phyloP scores from a whole-genome alignment of 2,888 invertebrate genomes.

The Trissolcus japonicus region DNA sequence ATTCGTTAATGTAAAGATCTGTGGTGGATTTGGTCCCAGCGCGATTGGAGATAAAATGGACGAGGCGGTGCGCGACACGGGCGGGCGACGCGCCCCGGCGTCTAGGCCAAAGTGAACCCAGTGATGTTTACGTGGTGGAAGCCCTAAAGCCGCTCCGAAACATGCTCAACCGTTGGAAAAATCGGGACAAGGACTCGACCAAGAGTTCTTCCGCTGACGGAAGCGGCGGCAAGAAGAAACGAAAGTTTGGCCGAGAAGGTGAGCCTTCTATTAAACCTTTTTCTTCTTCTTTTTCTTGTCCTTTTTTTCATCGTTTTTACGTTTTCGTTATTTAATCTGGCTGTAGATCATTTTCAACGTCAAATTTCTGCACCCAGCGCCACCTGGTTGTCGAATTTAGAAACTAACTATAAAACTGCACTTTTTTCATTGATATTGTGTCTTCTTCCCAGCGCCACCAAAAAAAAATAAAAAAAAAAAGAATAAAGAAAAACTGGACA shows the following conservation, averaged over 20 bases:
- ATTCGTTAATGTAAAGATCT: too few species aligned
- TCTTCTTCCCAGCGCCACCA: too few species aligned
- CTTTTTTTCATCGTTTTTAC: constrained; percentile 3
- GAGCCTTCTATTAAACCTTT: constrained; percentile 47
- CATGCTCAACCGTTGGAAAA: constrained; percentile 91
- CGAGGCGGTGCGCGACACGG: constrained; percentile 46
- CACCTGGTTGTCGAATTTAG: too few species aligned
- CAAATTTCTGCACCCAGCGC: too few species aligned
- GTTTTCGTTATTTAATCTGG: not conserved
- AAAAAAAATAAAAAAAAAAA: too few species aligned
- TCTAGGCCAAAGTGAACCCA: constrained; percentile 41
- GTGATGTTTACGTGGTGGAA: constrained; percentile 56
- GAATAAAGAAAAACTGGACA: too few species aligned
- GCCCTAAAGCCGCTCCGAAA: constrained; percentile 64
- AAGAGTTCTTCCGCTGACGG: constrained; percentile 79
- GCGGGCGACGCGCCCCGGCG: constrained; percentile 35
- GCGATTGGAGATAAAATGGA: constrained; percentile 57
- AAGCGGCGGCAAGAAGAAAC: constrained; percentile 84
- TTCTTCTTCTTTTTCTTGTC: too few species aligned
- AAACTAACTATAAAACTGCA: too few species aligned
- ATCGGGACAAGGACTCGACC: constrained; percentile 86
- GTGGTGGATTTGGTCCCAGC: constrained; percentile 19
- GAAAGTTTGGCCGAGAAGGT: constrained; percentile 88
- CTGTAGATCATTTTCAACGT: too few species aligned
- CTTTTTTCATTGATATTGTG: too few species aligned